These are phyloP conservation scores for Mobula hypostoma DNA, from an alignment of 2,113 vertebrate species.

Conservation along the genomic window DNA sequence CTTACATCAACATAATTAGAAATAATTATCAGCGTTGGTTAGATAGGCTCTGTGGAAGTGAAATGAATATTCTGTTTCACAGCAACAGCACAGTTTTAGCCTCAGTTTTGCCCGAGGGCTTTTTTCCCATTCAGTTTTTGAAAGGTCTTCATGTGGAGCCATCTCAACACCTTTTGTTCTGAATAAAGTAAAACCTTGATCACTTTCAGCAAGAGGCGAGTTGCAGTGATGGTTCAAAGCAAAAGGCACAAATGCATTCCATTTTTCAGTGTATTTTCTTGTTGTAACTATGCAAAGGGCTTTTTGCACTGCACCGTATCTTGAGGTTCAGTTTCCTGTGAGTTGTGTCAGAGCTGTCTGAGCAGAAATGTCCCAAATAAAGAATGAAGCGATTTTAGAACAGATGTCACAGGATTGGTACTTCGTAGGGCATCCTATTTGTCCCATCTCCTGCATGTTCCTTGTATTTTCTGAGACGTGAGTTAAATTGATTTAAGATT, in stretches of 20 bases:
- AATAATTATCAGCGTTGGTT: slow-evolving; percentile 16
- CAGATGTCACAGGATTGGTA: too few species aligned
- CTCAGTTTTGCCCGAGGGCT: background rate
- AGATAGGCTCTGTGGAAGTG: background rate
- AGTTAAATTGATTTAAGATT: too few species aligned
- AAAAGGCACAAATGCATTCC: background rate
- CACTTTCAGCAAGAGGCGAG: background rate
- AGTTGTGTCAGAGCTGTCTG: background rate
- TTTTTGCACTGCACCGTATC: background rate
- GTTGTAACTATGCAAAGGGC: background rate
- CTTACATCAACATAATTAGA: slow-evolving; percentile 15
- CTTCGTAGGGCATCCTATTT: too few species aligned
- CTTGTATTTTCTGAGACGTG: too few species aligned
- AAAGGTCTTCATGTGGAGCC: background rate
- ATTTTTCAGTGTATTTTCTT: background rate
- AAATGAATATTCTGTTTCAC: slow-evolving; percentile 23
- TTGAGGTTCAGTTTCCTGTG: background rate
- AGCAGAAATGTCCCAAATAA: background rate
- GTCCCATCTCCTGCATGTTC: too few species aligned
- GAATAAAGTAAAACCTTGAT: slow-evolving; percentile 21
- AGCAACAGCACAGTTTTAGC: background rate
- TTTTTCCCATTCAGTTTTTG: background rate
- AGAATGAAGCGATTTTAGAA: background rate
- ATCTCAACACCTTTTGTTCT: slow-evolving; percentile 5
- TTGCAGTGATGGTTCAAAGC: background rate